These are phyloP conservation scores for Pinna nobilis DNA, from an alignment of 1,140 invertebrate genomes.

Conservation along the genomic window DNA sequence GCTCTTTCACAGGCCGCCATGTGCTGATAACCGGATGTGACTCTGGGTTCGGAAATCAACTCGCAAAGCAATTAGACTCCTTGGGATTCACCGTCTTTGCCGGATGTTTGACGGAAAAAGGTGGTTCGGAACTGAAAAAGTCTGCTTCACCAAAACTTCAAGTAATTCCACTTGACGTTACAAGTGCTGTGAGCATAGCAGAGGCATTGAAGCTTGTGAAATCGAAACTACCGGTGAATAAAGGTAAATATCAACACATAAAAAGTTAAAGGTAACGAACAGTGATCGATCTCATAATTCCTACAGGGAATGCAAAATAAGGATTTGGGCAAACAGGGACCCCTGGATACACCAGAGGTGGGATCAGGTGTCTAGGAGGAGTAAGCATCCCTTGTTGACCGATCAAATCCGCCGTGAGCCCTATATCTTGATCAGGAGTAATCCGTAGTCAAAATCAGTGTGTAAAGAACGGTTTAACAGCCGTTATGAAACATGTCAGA, in stretches of 20 bases:
- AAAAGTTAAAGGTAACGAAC: no score
- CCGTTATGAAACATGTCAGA: no score
- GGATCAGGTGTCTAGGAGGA: no score
- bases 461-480: no score
- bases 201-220: constrained; percentile 27
- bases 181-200: constrained; percentile 42
- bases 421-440: no score
- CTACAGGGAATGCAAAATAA: no score
- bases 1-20: constrained; percentile 18
- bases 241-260: constrained; percentile 23
- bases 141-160: constrained; percentile 19
- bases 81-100: constrained; percentile 75
- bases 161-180: constrained; percentile 46
- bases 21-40: constrained; percentile 76
- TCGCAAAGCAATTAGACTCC: constrained; percentile 70
- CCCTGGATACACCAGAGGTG: no score
- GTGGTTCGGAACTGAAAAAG: constrained; percentile 31
- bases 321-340: no score
- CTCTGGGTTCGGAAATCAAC: constrained; percentile 74
- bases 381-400: no score
- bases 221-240: constrained; percentile 23
- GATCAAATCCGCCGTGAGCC: no score
- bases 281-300: no score
- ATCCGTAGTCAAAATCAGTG: no score
- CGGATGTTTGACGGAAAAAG: constrained; percentile 62